Evolutionary conservation across 2,113 vertebrate species (phyloP), one percentile per base, ranked within the genome.

Genomic region (Rostratula benghalensis): DNA sequence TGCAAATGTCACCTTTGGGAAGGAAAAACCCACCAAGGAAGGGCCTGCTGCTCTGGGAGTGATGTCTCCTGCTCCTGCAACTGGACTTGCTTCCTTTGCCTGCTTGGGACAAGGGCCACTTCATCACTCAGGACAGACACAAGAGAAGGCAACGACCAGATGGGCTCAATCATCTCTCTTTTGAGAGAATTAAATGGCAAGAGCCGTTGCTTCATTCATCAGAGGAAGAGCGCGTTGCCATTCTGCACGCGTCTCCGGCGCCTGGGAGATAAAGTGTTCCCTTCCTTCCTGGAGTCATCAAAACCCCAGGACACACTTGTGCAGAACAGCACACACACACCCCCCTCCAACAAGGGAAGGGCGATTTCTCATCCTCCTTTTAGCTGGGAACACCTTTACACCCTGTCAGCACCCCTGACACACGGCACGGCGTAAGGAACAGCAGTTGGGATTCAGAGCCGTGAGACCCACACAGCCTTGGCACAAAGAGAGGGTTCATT

Each of bases 281-380:
- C 76, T 95, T 95, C 89, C 95, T 96, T 97, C 86, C 96, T 92
- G 76, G 41, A 89, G 79, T 85, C 92, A 89, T 87, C 94, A 70
- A 76, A 95, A 87, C 6, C n/a, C 71, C 15, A 69, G 91, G 94
- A 95, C 91, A 75, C 96, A 96, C 57, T 90, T 97, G 95, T 2
- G 61, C 87, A 20, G 0, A 92, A 12, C 28, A 86, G 35, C 41
- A 19, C 64, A 83, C 51, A 10, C 41, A 43, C 41, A 10, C 10
- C 41, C 41, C 43, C 43, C 43, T 13, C 43, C 15, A 43, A 10
- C 6, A 7, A 20, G 92, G 89, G 91, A 91, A 81, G 68, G 92
- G 71, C 7, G 0, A 41, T 1, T 67, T 23, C 10, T 1, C 45
- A 45, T 69, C 68, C 53, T 63, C 41, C 43, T 51, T 6, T 35